Percentiles rank a stretch among this genome's conserved stretches.
Evolutionary conservation across 1,140 invertebrate genomes (phyloP).

Genomic region (Paralvinella palmiformis): DNA sequence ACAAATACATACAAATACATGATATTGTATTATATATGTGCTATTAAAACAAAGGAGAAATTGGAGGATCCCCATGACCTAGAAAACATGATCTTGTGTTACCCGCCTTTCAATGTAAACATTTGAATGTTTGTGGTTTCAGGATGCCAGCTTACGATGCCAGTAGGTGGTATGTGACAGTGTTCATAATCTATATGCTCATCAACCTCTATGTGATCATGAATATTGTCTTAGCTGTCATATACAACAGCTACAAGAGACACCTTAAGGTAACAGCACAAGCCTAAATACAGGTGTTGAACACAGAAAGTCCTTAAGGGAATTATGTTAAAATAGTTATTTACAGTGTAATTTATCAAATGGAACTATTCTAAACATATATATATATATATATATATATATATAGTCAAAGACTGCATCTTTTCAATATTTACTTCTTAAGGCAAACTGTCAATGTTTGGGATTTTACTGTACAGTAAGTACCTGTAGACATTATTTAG

Average conservation of each 20-base stretch:
- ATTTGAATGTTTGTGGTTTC: conserved; percentile 14
- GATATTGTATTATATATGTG: background rate
- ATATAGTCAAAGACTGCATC: too few relatives aligned
- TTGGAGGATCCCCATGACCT: background rate
- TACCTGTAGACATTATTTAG: too few relatives aligned
- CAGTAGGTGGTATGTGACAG: conserved; percentile 50
- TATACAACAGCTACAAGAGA: conserved; percentile 56
- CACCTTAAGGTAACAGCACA: conserved; percentile 55
- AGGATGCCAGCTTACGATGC: conserved; percentile 56
- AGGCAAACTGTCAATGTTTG: too few relatives aligned
- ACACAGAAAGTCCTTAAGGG: too few relatives aligned
- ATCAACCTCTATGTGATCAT: conserved; percentile 56
- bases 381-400: too few relatives aligned
- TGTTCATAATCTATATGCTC: conserved; percentile 53
- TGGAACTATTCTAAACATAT: too few relatives aligned
- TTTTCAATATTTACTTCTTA: too few relatives aligned
- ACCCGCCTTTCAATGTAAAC: background rate
- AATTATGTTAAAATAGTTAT: too few relatives aligned
- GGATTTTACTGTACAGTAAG: too few relatives aligned
- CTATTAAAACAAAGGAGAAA: background rate
- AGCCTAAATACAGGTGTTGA: too few relatives aligned
- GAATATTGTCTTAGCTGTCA: conserved; percentile 55
- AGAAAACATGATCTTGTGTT: background rate
- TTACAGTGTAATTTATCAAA: too few relatives aligned
- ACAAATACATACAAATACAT: background rate